Percentiles rank a stretch among this genome's conserved stretches.
phyloP scores from a whole-genome alignment of 2,888 invertebrate species.

The Uloborus plumipes region DNA sequence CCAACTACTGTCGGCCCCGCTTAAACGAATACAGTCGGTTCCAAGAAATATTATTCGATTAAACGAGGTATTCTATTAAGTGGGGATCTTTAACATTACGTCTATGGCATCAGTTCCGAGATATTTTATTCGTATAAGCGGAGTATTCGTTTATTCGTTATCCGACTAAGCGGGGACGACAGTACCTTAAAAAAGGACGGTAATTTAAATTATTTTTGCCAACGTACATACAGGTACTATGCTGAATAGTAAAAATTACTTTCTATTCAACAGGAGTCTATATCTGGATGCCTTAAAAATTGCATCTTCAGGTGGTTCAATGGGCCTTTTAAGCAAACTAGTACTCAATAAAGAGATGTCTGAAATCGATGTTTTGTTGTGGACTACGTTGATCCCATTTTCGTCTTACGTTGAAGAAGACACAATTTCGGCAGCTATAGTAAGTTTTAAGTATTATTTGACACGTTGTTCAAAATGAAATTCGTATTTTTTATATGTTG shows the following conservation, averaged over 20 bases:
- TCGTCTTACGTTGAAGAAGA: constrained; percentile 43
- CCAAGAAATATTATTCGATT: too few relatives aligned
- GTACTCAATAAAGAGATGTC: constrained; percentile 34
- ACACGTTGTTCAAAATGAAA: neutral
- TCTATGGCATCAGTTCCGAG: too few relatives aligned
- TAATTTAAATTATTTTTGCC: too few relatives aligned
- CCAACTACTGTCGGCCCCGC: too few relatives aligned
- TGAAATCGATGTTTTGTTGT: constrained; percentile 17
- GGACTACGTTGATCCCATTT: constrained; percentile 58
- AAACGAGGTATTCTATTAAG: too few relatives aligned
- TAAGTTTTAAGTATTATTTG: constrained; percentile 18
- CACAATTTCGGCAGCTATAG: constrained; percentile 49
- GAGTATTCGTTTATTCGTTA: too few relatives aligned
- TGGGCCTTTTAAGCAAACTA: constrained; percentile 57
- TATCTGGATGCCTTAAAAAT: constrained; percentile 64
- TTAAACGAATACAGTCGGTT: too few relatives aligned
- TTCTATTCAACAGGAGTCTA: constrained; percentile 44
- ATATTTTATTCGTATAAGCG: too few relatives aligned
- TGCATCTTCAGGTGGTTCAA: constrained; percentile 64
- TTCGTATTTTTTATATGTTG: neutral
- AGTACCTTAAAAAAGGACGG: too few relatives aligned
- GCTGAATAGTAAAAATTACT: neutral
- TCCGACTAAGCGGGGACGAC: too few relatives aligned
- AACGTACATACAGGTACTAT: too few relatives aligned
- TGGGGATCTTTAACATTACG: too few relatives aligned